Conservation (phyloP, 1,140 invertebrate genomes). For the Ips nitidus region DNA sequence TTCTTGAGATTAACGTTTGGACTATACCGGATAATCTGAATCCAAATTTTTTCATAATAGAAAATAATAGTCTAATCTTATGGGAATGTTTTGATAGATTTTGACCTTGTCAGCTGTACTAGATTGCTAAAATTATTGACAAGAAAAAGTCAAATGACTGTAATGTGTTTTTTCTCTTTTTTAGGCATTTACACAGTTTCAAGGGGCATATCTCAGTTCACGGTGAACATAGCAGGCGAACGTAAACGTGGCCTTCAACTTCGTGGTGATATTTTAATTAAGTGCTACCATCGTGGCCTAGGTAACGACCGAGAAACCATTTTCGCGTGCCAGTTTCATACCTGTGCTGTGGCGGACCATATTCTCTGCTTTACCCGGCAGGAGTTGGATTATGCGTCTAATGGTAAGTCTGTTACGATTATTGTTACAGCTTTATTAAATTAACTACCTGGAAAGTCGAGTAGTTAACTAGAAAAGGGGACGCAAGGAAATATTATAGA, state of each 20-base stretch:
- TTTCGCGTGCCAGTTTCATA: conserved; percentile 88
- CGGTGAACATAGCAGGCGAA: conserved; percentile 66
- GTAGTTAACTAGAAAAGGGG: too few relatives aligned
- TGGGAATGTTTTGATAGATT: too few relatives aligned
- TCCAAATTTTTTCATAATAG: too few relatives aligned
- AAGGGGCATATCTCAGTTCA: conserved; percentile 64
- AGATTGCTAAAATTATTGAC: too few relatives aligned
- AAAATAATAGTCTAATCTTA: too few relatives aligned
- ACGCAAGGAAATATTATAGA: too few relatives aligned
- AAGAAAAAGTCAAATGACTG: too few relatives aligned
- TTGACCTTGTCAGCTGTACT: too few relatives aligned
- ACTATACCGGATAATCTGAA: too few relatives aligned
- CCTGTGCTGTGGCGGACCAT: conserved; percentile 83
- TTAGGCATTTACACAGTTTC: conserved; percentile 71
- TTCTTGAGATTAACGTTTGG: too few relatives aligned
- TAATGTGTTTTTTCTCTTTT: conserved; percentile 18
- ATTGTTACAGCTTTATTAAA: not conserved
- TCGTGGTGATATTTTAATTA: conserved; percentile 85
- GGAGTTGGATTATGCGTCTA: conserved; percentile 81
- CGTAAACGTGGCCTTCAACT: conserved; percentile 71
- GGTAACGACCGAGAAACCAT: conserved; percentile 61
- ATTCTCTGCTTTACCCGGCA: conserved; percentile 80
- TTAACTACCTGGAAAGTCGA: too few relatives aligned
- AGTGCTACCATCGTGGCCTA: conserved; percentile 76
- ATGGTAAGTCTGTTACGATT: conserved; percentile 58